These are phyloP conservation scores for Apodemus agrarius DNA, from an alignment of 2,797 vertebrate genomes.

Conservation along the genomic window DNA sequence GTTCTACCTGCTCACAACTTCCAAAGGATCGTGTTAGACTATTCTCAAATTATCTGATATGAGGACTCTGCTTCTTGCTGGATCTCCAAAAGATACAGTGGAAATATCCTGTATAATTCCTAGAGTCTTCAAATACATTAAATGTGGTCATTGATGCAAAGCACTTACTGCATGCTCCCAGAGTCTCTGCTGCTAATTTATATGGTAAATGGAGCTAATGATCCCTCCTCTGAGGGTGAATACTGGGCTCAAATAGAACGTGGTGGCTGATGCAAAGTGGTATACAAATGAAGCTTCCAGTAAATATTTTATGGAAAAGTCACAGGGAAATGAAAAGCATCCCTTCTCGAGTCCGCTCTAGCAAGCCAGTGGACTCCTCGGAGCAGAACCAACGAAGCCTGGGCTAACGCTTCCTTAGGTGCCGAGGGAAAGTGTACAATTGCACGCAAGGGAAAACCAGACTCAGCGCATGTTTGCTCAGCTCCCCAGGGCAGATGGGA, in stretches of 20 bases:
- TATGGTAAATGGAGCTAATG: background rate
- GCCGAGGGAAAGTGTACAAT: slow-evolving; percentile 12
- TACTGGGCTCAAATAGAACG: background rate
- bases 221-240: background rate
- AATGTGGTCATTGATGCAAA: background rate
- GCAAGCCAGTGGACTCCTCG: background rate
- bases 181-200: background rate
- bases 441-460: slow-evolving; percentile 18
- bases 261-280: background rate
- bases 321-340: background rate
- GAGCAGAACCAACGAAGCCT: background rate
- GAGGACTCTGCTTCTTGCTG: background rate
- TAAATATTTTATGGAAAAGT: slow-evolving; percentile 58
- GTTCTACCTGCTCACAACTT: background rate
- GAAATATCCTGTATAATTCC: background rate
- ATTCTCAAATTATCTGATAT: background rate
- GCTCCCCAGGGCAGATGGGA: slow-evolving; percentile 55
- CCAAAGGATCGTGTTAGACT: background rate
- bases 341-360: background rate
- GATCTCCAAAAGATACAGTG: background rate
- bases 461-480: background rate
- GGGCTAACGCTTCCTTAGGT: fast-evolving
- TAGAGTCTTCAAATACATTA: background rate
- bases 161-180: background rate
- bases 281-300: background rate